Percentiles rank a stretch among this genome's conserved stretches.
These are phyloP conservation scores for Notocelia uddmanniana DNA, from an alignment of 2,888 invertebrate genomes.

Conservation along the genomic window DNA sequence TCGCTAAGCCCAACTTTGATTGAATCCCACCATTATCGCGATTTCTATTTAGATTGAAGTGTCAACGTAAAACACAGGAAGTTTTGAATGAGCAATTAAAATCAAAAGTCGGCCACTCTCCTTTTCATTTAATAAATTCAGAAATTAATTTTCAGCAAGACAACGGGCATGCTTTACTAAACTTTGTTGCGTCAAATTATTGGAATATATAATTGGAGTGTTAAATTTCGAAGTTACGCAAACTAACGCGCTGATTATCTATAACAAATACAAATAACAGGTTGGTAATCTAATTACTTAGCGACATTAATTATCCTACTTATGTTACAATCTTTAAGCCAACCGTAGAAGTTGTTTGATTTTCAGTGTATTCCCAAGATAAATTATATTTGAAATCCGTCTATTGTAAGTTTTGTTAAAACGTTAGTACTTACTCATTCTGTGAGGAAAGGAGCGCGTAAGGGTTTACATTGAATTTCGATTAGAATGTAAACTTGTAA, in stretches of 20 bases:
- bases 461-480: too few species aligned
- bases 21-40: constrained; percentile 48
- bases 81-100: constrained; percentile 61
- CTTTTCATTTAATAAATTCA: constrained; percentile 63
- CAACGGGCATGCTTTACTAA: constrained; percentile 54
- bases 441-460: too few species aligned
- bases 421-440: too few species aligned
- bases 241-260: constrained; percentile 40
- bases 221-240: constrained; percentile 53
- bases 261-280: constrained; percentile 4
- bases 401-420: neutral
- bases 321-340: neutral
- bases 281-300: neutral
- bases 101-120: constrained; percentile 55
- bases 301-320: too few species aligned
- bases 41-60: constrained; percentile 54
- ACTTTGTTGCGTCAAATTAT: constrained; percentile 58
- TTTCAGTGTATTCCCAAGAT: neutral
- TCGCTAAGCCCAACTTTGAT: constrained; percentile 51
- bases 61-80: constrained; percentile 49
- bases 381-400: neutral
- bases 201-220: constrained; percentile 60
- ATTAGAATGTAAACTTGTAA: too few species aligned
- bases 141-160: constrained; percentile 62
- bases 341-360: neutral